Base-by-base conservation (phyloP, 2,888 invertebrate species). In the Patella ulyssiponensis region DNA sequence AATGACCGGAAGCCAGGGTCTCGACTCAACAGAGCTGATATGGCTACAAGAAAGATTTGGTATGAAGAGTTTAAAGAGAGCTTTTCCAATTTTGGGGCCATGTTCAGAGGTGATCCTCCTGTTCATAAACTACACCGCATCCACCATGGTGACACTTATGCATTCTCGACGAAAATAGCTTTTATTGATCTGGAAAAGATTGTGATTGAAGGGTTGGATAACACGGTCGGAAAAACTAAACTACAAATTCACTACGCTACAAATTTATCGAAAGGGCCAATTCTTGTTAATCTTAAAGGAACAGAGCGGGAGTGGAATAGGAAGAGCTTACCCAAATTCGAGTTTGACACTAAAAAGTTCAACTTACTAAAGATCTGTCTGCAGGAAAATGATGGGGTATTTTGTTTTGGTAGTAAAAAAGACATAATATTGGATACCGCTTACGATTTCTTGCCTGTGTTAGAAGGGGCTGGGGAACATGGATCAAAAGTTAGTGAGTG, bases 101-200 rank as follows among this genome's bases (percentile, higher is more conserved):
- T 93, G 92, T 93, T 88, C 85, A 86, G 92, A 33, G 92, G 92
- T 4, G 91, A 92, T 73, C 90, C 91, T 70, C 92, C 92, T 2
- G 89, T 89, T 15, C 90, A 90, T 7, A 90, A 91, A 79, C 88
- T 93, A 75, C 86, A 90, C 7, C 86, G 87, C 69, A 90, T 92
- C 75, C 84, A 84, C 15, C 86, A 81, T 44, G 88, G 86, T 52
- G 87, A 91, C 80, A 83, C 89, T 5, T 85, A 84, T 72, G 81
- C 81, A 23, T 85, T 91, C 56, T 86, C 88, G 71, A 90, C 89
- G 20, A 91, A 91, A 64, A 79, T 85, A 4, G 64, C 64, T 9
- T 64, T 20, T 20, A 64, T 64, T 64, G 64, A 64, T 23, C 20
- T 64, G 9, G 20, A 64, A 23, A 64, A 64, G 14, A 23, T 64